phyloP scores from a whole-genome alignment of 2,888 invertebrate genomes.

The Perithous albicinctus region DNA sequence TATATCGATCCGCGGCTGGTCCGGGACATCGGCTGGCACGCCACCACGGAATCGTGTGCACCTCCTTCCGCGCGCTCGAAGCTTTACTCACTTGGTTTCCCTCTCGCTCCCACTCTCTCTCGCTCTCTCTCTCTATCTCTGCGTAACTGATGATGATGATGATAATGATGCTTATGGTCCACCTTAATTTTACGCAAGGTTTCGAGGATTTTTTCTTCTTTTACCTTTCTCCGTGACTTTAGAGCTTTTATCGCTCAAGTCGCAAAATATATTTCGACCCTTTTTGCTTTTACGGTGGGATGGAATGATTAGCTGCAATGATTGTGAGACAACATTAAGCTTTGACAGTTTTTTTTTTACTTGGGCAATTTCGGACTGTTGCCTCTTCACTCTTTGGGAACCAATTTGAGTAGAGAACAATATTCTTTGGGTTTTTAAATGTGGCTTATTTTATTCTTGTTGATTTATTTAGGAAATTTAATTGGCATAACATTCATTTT shows the following conservation, averaged over 20 bases:
- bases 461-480: neutral
- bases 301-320: neutral
- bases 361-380: neutral
- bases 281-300: neutral
- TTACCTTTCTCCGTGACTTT: neutral
- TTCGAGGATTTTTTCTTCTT: slow-evolving; percentile 4
- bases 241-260: neutral
- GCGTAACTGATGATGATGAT: slow-evolving; percentile 2
- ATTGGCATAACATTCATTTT: neutral
- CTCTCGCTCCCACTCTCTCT: slow-evolving; percentile 15
- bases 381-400: neutral
- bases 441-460: no score
- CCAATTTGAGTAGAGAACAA: neutral
- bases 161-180: slow-evolving; percentile 31
- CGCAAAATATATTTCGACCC: neutral
- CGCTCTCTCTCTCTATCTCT: slow-evolving; percentile 14
- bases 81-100: slow-evolving; percentile 45
- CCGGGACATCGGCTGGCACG: slow-evolving; percentile 80
- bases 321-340: neutral
- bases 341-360: neutral
- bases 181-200: neutral
- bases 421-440: neutral
- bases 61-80: slow-evolving; percentile 67
- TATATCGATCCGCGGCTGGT: slow-evolving; percentile 81
- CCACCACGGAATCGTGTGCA: slow-evolving; percentile 77